These are phyloP conservation scores for Hycleus phaleratus DNA, from an alignment of 1,140 invertebrate species.

Conservation along the genomic window DNA sequence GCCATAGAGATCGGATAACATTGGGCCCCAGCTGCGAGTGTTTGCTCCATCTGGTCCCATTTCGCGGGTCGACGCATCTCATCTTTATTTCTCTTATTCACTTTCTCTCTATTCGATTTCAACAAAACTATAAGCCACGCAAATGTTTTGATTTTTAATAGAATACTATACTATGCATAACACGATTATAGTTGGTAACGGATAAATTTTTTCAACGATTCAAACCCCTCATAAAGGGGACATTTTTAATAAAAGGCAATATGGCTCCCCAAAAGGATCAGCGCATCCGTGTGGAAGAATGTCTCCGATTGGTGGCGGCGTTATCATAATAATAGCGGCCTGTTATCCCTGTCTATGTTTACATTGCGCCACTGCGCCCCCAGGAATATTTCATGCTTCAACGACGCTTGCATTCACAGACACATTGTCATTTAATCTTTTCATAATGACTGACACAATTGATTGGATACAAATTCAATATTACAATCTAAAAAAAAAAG, in stretches of 20 bases:
- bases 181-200: slow-evolving; percentile 16
- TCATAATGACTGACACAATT: slow-evolving; percentile 8
- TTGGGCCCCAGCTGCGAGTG: slow-evolving; percentile 32
- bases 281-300: slow-evolving; percentile 29
- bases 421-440: slow-evolving; percentile 19
- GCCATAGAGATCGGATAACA: slow-evolving; percentile 8
- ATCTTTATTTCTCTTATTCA: slow-evolving; percentile 3
- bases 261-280: slow-evolving; percentile 24
- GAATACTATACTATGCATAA: slow-evolving; percentile 15
- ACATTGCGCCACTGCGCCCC: slow-evolving; percentile 15
- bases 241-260: slow-evolving; percentile 19
- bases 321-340: slow-evolving; percentile 30
- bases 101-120: not conserved
- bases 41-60: slow-evolving; percentile 36
- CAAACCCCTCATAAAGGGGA: slow-evolving; percentile 17
- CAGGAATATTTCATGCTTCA: slow-evolving; percentile 24
- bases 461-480: too few species aligned
- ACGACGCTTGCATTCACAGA: slow-evolving; percentile 13
- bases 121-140: not conserved
- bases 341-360: slow-evolving; percentile 14
- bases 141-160: slow-evolving; percentile 23
- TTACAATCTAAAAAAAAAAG: too few species aligned
- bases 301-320: slow-evolving; percentile 28
- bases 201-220: slow-evolving; percentile 5
- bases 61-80: slow-evolving; percentile 29